Evolutionary conservation across 1,140 invertebrate genomes (phyloP).

Genomic region (Zaprionus ghesquierei): DNA sequence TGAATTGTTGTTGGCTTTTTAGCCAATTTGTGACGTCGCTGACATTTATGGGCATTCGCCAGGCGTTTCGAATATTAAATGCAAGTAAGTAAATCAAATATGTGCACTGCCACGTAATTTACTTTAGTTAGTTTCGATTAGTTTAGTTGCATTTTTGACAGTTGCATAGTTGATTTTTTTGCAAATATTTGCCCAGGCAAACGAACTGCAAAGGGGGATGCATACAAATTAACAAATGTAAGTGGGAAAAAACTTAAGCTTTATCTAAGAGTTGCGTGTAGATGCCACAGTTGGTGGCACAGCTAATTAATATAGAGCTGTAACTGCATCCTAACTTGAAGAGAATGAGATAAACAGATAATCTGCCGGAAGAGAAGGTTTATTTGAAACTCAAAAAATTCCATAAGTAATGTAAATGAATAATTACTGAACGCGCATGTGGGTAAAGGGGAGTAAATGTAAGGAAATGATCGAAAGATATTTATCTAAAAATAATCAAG

Average conservation of each 20-base stretch:
- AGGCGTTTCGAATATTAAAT: conserved; percentile 58
- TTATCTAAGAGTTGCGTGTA: background rate
- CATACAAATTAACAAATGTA: background rate
- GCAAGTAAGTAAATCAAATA: conserved; percentile 75
- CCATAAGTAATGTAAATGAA: conserved; percentile 61
- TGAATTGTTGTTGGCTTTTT: conserved; percentile 61
- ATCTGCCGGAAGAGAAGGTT: conserved; percentile 56
- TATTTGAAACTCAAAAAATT: background rate
- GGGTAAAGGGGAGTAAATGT: conserved; percentile 3
- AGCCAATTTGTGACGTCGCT: conserved; percentile 65
- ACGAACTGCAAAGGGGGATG: background rate
- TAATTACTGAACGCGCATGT: conserved; percentile 51
- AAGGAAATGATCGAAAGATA: conserved; percentile 68
- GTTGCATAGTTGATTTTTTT: conserved; percentile 34
- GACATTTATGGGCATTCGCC: conserved; percentile 66
- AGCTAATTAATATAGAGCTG: conserved; percentile 62
- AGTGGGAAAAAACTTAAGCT: background rate
- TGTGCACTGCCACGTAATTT: conserved; percentile 61
- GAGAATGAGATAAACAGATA: conserved; percentile 53
- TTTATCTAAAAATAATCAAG: conserved; percentile 79
- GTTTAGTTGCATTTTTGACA: conserved; percentile 46
- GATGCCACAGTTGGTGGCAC: conserved; percentile 53
- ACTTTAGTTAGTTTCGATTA: conserved; percentile 42
- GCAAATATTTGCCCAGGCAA: background rate
- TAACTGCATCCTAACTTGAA: conserved; percentile 26